Conservation (phyloP, 2,888 invertebrate species). For the Nycteola revayana region DNA sequence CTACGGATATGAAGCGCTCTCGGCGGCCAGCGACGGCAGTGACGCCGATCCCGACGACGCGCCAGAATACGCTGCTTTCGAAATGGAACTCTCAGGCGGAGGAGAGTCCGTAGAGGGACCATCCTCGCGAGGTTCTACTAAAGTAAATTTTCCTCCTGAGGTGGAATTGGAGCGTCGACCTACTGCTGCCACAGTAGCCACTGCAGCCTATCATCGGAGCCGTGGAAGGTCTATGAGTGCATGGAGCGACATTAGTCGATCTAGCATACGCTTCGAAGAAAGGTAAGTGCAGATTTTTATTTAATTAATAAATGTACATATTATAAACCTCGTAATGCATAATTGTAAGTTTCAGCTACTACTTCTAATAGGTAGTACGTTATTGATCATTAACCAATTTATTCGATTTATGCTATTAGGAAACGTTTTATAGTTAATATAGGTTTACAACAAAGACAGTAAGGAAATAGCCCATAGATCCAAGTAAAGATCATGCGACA, state of each 20-base stretch:
- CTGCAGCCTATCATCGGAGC: constrained; percentile 75
- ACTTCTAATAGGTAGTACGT: too few species aligned
- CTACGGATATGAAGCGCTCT: constrained; percentile 76
- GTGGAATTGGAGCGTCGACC: constrained; percentile 76
- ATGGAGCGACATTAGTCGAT: constrained; percentile 93
- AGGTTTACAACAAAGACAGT: too few species aligned
- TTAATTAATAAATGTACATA: too few species aligned
- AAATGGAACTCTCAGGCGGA: constrained; percentile 71
- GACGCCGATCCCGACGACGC: constrained; percentile 68
- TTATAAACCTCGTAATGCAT: too few species aligned
- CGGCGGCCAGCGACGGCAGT: constrained; percentile 75
- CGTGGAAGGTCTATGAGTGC: constrained; percentile 91
- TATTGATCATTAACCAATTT: too few species aligned
- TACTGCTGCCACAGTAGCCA: constrained; percentile 62
- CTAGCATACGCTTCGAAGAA: constrained; percentile 90
- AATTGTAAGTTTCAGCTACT: too few species aligned
- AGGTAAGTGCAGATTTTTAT: constrained; percentile 72
- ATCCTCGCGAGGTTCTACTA: constrained; percentile 77
- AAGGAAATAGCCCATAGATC: background rate
- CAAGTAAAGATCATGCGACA: constrained; percentile 36
- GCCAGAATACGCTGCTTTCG: constrained; percentile 68
- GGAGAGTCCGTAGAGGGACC: constrained; percentile 68
- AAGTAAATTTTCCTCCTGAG: constrained; percentile 85
- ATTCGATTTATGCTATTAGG: too few species aligned
- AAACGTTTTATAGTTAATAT: too few species aligned